Conservation (phyloP, 2,797 vertebrate genomes). For the Sternotherus odoratus region DNA sequence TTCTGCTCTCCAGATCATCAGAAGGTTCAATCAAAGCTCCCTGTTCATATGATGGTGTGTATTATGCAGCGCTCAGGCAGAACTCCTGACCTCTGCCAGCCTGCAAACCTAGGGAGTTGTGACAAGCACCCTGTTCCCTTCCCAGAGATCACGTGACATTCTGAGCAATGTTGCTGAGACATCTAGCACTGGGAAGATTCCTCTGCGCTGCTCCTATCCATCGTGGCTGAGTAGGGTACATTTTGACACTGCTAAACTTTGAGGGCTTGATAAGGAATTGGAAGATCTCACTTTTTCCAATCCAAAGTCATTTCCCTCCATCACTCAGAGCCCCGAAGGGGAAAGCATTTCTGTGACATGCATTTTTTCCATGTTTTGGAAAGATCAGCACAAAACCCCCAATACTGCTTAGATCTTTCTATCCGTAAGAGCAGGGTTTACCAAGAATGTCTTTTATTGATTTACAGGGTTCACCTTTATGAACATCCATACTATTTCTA, state of each 20-base stretch:
- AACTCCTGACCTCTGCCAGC: neutral
- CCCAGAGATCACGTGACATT: neutral
- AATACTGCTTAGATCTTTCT: constrained; percentile 12
- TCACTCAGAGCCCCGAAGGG: neutral
- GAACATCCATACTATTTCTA: constrained; percentile 68
- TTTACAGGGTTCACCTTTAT: constrained; percentile 73
- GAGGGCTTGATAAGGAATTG: neutral
- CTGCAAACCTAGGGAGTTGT: fast-evolving
- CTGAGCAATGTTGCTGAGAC: neutral
- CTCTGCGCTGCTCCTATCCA: neutral
- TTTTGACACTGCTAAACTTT: neutral
- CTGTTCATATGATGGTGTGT: neutral
- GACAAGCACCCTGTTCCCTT: fast-evolving
- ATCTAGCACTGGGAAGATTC: neutral
- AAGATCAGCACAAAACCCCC: neutral
- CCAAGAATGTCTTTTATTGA: constrained; percentile 44
- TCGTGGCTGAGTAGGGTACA: fast-evolving
- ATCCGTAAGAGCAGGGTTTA: constrained; percentile 3
- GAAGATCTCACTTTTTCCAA: neutral
- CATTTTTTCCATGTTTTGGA: neutral
- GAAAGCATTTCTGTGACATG: neutral
- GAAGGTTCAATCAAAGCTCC: neutral
- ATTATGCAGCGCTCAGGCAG: neutral
- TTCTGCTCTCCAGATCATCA: neutral
- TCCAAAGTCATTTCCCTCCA: neutral